Evolutionary conservation across 2,113 vertebrate species (phyloP), one percentile per base, ranked within the genome.

Genomic region (Todiramphus saurophagus): DNA sequence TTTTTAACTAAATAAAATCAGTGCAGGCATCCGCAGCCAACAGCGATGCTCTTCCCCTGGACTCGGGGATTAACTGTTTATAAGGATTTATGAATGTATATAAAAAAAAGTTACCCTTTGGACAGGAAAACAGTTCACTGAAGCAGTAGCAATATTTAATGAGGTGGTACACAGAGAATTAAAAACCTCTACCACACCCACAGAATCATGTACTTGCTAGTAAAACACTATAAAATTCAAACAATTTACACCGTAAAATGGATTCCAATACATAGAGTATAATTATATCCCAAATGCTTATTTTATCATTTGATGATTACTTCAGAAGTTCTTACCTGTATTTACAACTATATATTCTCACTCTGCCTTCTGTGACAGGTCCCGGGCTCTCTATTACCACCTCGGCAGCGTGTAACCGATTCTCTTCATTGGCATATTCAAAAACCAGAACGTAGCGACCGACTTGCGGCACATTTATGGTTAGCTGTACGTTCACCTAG

Each of bases 331-430:
- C 37, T 96, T 95, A 99, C 99, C 99, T 99, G 97, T 99, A 99
- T 76, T 98, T 97, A 95, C 99, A 99, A 85, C 98, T 99, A 96
- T 99, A 99, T 94, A 99, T 96, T 95, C 98, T 98, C 82, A 98
- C 98, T 93, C 96, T 98, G 75, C 98, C 98, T 25, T 90, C 94
- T 62, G 96, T 94, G n/a, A 92, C 92, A 41, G 95, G 95, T 44
- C 89, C 96, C 3, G 95, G 70, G 37, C 97, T 98, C 30, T 94
- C 94, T 58, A 99, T 46, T 15, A 91, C 50, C 74, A 99, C 91
- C 39, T 98, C 97, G 1, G 97, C 97, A 68, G 98, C 97, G 70
- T 97, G 98, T 12, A 98, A 87, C 41, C 28, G 87, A 69, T 98
- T 95, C 11, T 95, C 97, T 94, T 98, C 97, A 0, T 97, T 98